Base-by-base conservation (phyloP, 2,797 vertebrate species). In the Eremophila alpestris region DNA sequence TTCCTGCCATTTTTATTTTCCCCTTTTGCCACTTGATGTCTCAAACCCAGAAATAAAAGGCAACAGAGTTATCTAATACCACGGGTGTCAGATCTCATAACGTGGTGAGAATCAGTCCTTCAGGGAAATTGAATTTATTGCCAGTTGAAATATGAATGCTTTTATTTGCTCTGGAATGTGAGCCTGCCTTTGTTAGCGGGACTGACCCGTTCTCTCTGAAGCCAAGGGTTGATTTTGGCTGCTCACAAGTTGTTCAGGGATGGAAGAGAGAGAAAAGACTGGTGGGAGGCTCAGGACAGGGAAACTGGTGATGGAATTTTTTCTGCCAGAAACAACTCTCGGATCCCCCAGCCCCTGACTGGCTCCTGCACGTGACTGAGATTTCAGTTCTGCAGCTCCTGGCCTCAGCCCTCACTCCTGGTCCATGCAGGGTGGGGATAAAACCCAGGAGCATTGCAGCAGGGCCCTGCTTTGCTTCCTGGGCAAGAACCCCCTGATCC, bases 351-450 rank as follows among this genome's bases (percentile, higher is more conserved):
- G 10, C 17, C 75, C 79, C 38, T 23, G 46, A 16, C 2, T 30
- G 21, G 29, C 7, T 29, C 22, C 34, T 49, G 56, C 22, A 3
- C 0, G 0, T 38, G 21, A 7, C 2, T 3, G 23, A 41, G n/a
- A 18, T 22, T 58, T 6, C 51, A 49, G 43, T 9, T 38, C 32
- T 34, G 10, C 51, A 29, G 34, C 1, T 70, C 9, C 3, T 17
- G 40, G 1, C 29, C 20, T 15, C 22, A 18, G 0, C 21, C n/a
- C 32, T 58, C 43, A 4, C 4, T 83, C 55, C 74, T 59, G 45
- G 3, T 23, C 55, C 29, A 3, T 15, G 12, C 17, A 36, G 76
- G 29, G 3, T 1, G 11, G 32, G 58, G 34, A 16, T 9, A 4
- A 46, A 45, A 3, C 2, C 1, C 12, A 15, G 49, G 12, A 22